phyloP scores from a whole-genome alignment of 1,140 invertebrate genomes.

The Tetramorium simillimum region DNA sequence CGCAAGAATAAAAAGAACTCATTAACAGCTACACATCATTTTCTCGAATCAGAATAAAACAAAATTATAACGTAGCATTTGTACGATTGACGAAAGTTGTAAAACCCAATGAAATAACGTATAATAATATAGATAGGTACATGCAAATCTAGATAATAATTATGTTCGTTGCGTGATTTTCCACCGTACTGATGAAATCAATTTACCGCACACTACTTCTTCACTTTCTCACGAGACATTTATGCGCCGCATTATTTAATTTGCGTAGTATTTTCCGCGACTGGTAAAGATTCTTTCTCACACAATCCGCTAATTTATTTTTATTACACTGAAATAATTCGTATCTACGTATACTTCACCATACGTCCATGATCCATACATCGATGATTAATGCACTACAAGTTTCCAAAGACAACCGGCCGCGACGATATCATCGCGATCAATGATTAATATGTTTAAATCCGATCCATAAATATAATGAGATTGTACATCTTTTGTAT shows the following conservation, averaged over 20 bases:
- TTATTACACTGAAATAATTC: background rate
- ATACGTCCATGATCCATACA: background rate
- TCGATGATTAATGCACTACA: background rate
- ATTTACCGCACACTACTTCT: constrained; percentile 14
- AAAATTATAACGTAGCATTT: background rate
- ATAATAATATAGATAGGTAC: background rate
- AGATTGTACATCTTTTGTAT: background rate
- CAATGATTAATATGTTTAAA: constrained; percentile 15
- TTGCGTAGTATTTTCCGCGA: background rate
- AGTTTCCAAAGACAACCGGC: background rate
- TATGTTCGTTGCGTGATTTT: constrained; percentile 34
- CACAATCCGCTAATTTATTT: background rate
- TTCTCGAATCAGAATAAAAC: background rate
- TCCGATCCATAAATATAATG: background rate
- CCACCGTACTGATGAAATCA: constrained; percentile 25
- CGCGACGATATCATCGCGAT: background rate
- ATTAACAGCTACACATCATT: background rate
- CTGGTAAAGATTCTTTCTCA: background rate
- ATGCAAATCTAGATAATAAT: constrained; percentile 15
- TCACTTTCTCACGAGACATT: constrained; percentile 6
- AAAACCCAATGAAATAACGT: constrained; percentile 10
- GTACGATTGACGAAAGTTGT: background rate
- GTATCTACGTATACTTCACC: background rate
- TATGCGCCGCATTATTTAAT: background rate
- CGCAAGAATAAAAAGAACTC: background rate